Evolutionary conservation across 1,140 invertebrate species (phyloP), one percentile per base, ranked within the genome.

Genomic region (Conus ventricosus): DNA sequence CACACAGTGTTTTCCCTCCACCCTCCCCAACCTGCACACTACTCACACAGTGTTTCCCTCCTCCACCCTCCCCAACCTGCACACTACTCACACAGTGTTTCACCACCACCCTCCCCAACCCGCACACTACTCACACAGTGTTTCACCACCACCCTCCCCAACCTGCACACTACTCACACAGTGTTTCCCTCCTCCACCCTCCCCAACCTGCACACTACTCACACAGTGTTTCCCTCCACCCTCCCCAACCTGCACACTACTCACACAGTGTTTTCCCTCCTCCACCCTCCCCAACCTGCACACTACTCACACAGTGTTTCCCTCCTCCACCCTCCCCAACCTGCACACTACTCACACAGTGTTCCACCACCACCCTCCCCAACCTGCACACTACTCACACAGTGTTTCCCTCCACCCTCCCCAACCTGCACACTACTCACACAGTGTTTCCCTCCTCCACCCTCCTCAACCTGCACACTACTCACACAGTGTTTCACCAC

Each of bases 261-360:
- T 88, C 83, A 93, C 94, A 92, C 90, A 55, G 91, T 89, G 78
- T n/a, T 91, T 89, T 13, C 93, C 94, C 87, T 92, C 89, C 53
- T 92, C 90, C 20, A 93, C 92, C 63, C n/a, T n/a, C n/a, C n/a
- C n/a, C n/a, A n/a, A n/a, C n/a, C n/a, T n/a, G n/a, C 76, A 80
- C 76, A 82, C 80, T 54, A 80, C 91, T 88, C 83, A 93, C 94
- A 92, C 90, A 55, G 91, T 89, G 78, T 91, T 89, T 13, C 93
- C 94, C 87, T 92, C 89, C 53, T 92, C 90, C 20, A 93, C 92
- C 63, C n/a, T n/a, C n/a, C n/a, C n/a, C n/a, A n/a, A n/a, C n/a
- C n/a, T n/a, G n/a, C 76, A 80, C 76, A 82, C 80, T 54, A 80
- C 91, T 88, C 83, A 93, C 94, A 92, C 90, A 55, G 91, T 89